Evolutionary conservation across 2,888 invertebrate species (phyloP).

Genomic region (Imbricaverruca yamaguchii): DNA sequence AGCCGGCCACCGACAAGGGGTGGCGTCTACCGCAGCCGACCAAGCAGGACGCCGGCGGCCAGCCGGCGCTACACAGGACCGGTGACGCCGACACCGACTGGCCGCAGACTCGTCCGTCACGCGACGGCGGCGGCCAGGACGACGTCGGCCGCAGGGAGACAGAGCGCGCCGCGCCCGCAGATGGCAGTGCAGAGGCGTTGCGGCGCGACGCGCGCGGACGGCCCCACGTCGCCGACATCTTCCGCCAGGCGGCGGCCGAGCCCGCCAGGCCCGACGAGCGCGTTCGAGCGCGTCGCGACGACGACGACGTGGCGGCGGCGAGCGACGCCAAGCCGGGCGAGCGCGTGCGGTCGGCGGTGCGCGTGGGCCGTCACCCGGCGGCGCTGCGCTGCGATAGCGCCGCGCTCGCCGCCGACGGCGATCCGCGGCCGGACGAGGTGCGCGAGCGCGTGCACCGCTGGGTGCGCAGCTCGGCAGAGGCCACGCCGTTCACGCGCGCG

Average conservation of each 20-base stretch:
- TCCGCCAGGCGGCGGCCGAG: neutral
- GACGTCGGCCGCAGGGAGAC: neutral
- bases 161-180: neutral
- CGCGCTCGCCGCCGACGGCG: neutral
- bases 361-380: neutral
- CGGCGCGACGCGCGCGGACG: neutral
- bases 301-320: neutral
- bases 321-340: neutral
- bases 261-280: neutral
- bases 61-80: no score
- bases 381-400: neutral
- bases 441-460: neutral
- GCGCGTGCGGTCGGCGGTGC: neutral
- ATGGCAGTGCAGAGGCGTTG: neutral
- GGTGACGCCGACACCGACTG: neutral
- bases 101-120: no score
- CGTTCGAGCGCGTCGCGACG: no score
- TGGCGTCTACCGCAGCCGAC: neutral
- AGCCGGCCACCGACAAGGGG: neutral
- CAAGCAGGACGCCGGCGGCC: neutral
- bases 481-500: neutral
- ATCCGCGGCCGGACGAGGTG: slow-evolving; percentile 6
- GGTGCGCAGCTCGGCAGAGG: slow-evolving; percentile 8
- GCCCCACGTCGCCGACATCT: slow-evolving; percentile 16
- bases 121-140: neutral